Conservation (phyloP, 1,140 invertebrate genomes). For the Olivierus martensii region DNA sequence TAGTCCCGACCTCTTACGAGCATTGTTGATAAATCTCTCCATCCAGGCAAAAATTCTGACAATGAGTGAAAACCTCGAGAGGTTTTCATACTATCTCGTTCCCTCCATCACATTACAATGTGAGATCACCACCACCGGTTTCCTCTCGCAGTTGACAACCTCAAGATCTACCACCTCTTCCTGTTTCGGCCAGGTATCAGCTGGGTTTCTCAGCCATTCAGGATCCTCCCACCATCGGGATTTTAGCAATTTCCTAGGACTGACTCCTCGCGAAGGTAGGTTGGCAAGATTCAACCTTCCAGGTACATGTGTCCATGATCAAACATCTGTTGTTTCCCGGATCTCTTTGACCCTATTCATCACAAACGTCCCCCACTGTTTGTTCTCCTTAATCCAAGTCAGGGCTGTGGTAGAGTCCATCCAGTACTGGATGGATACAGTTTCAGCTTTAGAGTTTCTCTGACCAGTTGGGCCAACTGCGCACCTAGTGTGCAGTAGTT, state of each 20-base stretch:
- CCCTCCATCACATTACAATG: too few species aligned
- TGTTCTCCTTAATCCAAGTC: background rate
- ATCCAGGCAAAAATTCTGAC: too few species aligned
- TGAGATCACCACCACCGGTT: too few species aligned
- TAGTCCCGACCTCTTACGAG: too few species aligned
- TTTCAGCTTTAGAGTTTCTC: background rate
- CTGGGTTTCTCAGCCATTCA: background rate
- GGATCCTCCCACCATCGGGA: slow-evolving; percentile 7
- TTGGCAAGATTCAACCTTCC: slow-evolving; percentile 1
- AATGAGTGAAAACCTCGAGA: too few species aligned
- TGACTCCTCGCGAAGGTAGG: background rate
- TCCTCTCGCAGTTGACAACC: too few species aligned
- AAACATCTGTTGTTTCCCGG: background rate
- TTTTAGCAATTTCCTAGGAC: background rate
- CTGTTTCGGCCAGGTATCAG: slow-evolving; percentile 5
- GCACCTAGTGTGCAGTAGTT: background rate
- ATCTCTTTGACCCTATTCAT: slow-evolving; percentile 1
- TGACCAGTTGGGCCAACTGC: background rate
- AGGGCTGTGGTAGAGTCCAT: slow-evolving; percentile 1
- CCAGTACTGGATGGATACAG: slow-evolving; percentile 5
- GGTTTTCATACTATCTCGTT: too few species aligned
- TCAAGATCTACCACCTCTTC: slow-evolving; percentile 4
- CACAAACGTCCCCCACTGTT: background rate
- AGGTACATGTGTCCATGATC: background rate
- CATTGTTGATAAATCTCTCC: too few species aligned